Percentiles rank a stretch among this genome's conserved stretches.
Evolutionary conservation across 2,113 vertebrate genomes (phyloP).

Genomic region (Macrotis lagotis): DNA sequence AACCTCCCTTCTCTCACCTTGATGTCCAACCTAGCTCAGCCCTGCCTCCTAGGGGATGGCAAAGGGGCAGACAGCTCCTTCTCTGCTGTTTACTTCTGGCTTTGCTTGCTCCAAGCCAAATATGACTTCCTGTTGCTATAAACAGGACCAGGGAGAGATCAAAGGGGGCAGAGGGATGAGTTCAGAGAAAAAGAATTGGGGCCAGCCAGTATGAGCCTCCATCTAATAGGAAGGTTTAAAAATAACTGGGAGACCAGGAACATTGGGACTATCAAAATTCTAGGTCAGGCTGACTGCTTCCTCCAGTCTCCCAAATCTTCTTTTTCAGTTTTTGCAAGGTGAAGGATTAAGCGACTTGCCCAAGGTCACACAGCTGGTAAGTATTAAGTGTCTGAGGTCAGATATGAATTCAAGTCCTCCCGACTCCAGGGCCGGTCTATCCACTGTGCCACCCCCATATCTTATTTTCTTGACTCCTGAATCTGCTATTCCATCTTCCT

Average conservation of each 20-base stretch:
- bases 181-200: slow-evolving; percentile 68
- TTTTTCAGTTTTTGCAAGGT: too few relatives aligned
- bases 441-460: too few relatives aligned
- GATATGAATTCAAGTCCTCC: too few relatives aligned
- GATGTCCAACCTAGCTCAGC: not conserved
- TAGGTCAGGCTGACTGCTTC: slow-evolving; percentile 6
- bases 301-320: not conserved
- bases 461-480: not conserved
- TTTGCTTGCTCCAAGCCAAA: slow-evolving; percentile 69
- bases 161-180: slow-evolving; percentile 69
- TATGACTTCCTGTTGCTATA: slow-evolving; percentile 76
- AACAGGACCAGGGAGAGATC: slow-evolving; percentile 67
- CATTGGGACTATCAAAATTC: not conserved
- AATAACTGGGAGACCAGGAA: slow-evolving; percentile 38
- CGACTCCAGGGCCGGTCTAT: too few relatives aligned
- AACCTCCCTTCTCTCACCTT: not conserved
- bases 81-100: slow-evolving; percentile 56
- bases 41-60: slow-evolving; percentile 15
- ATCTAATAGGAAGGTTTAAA: slow-evolving; percentile 55
- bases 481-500: not conserved
- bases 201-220: slow-evolving; percentile 22
- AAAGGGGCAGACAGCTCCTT: slow-evolving; percentile 8
- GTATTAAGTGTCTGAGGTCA: too few relatives aligned
- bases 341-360: too few relatives aligned
- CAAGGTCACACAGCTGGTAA: too few relatives aligned